A percentile compares a stretch with the other conserved stretches of the same genome.
Evolutionary conservation across 2,888 invertebrate species (phyloP).

Genomic region (Lasioglossum oenotherae): DNA sequence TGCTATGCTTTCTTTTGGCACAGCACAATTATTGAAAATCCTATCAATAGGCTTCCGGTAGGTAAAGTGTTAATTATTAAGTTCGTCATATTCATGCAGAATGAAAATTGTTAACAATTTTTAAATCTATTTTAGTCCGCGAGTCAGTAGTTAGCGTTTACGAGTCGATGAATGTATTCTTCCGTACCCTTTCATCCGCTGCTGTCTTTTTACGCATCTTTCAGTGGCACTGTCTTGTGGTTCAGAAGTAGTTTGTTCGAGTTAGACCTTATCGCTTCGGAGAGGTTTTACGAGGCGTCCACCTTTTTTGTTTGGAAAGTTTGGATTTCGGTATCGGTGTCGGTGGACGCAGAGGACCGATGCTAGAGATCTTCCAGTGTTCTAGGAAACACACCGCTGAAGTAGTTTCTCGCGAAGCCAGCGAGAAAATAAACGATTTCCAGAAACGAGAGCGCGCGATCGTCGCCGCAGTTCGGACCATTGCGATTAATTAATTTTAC

Average conservation of each 20-base stretch:
- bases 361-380: background rate
- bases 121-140: no score
- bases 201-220: background rate
- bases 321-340: background rate
- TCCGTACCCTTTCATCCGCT: background rate
- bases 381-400: background rate
- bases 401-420: constrained; percentile 14
- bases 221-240: background rate
- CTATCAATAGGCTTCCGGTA: no score
- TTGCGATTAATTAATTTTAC: constrained; percentile 84
- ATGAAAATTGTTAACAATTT: no score
- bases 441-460: constrained; percentile 67
- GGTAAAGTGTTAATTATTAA: no score
- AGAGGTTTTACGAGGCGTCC: background rate
- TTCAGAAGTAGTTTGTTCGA: background rate
- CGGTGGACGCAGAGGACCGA: background rate
- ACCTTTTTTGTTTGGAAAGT: background rate
- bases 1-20: no score
- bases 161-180: background rate
- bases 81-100: background rate
- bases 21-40: no score
- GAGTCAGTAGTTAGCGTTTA: no score
- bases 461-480: constrained; percentile 71
- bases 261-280: background rate
- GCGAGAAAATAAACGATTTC: constrained; percentile 68